A percentile compares a stretch with the other conserved stretches of the same genome.
Evolutionary conservation across 2,113 vertebrate genomes (phyloP).

Genomic region (Pungitius pungitius): DNA sequence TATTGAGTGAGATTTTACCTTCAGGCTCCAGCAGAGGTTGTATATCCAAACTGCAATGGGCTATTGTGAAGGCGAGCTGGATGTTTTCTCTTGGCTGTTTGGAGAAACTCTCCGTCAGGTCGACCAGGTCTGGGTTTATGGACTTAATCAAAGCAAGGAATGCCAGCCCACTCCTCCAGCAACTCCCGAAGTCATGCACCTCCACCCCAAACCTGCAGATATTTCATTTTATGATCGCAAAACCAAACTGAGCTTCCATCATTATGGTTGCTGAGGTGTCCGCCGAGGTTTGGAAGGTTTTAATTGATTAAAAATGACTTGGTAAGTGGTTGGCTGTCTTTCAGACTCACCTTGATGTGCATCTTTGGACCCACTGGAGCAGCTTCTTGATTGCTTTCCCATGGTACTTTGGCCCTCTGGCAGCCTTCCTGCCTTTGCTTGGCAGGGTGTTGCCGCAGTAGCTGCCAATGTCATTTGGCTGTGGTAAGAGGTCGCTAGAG

Average conservation of each 20-base stretch:
- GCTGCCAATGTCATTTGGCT: slow-evolving; percentile 75
- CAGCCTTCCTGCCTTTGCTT: slow-evolving; percentile 78
- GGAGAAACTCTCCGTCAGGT: slow-evolving; percentile 86
- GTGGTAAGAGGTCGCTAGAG: slow-evolving; percentile 50
- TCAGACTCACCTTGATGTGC: slow-evolving; percentile 86
- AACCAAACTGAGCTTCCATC: not conserved
- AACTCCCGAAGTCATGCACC: slow-evolving; percentile 88
- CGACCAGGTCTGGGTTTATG: slow-evolving; percentile 85
- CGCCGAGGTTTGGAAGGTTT: not conserved
- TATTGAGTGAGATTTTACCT: slow-evolving; percentile 75
- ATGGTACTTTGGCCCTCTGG: slow-evolving; percentile 83
- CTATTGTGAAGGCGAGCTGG: slow-evolving; percentile 85
- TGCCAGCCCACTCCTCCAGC: slow-evolving; percentile 91
- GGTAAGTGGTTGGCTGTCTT: not conserved
- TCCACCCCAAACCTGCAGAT: slow-evolving; percentile 86
- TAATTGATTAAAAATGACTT: not conserved
- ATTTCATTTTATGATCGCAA: not conserved
- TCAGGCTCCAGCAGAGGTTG: slow-evolving; percentile 89
- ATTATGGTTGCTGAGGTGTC: not conserved
- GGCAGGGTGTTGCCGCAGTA: slow-evolving; percentile 77
- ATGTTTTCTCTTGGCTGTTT: slow-evolving; percentile 84
- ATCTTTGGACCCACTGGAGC: slow-evolving; percentile 88
- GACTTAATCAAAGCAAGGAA: slow-evolving; percentile 90
- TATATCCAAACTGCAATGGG: slow-evolving; percentile 83
- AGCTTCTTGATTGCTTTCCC: slow-evolving; percentile 88